Evolutionary conservation across 1,140 invertebrate genomes (phyloP).

Genomic region (Aphelenchoides fujianensis): DNA sequence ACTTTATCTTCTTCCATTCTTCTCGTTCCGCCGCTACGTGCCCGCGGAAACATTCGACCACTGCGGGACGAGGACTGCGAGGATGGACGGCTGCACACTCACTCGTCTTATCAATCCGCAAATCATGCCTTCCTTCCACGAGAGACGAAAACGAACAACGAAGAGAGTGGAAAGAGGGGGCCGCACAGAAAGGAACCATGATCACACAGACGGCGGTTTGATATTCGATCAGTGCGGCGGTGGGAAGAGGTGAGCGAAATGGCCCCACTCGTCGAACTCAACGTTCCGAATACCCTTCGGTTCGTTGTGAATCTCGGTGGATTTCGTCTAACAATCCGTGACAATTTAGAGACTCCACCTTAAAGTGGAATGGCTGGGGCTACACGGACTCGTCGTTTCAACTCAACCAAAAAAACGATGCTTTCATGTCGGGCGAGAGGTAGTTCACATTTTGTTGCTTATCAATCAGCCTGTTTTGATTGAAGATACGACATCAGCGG

Average conservation of each 20-base stretch:
- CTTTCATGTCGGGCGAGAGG: conserved; percentile 76
- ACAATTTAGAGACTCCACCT: conserved; percentile 57
- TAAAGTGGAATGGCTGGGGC: conserved; percentile 99
- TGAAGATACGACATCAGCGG: conserved; percentile 83
- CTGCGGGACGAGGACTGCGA: neutral
- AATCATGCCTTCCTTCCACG: neutral
- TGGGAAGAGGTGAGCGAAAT: conserved; percentile 12
- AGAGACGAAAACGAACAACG: too few species aligned
- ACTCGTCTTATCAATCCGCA: neutral
- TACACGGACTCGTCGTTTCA: conserved; percentile 38
- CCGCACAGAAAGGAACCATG: neutral
- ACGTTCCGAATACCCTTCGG: conserved; percentile 46
- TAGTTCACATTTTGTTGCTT: conserved; percentile 61
- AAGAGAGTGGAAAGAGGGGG: neutral
- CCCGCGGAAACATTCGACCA: neutral
- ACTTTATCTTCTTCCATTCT: neutral
- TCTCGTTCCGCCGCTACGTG: too few species aligned
- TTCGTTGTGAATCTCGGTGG: conserved; percentile 23
- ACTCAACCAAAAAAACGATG: conserved; percentile 67
- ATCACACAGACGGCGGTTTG: too few species aligned
- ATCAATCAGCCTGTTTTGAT: conserved; percentile 47
- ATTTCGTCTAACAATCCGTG: too few species aligned
- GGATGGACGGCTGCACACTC: neutral
- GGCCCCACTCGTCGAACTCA: conserved; percentile 35
- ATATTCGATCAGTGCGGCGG: neutral